Percentiles rank a stretch among this genome's conserved stretches.
Evolutionary conservation across 2,113 vertebrate genomes (phyloP).

Genomic region (Meleagris gallopavo): DNA sequence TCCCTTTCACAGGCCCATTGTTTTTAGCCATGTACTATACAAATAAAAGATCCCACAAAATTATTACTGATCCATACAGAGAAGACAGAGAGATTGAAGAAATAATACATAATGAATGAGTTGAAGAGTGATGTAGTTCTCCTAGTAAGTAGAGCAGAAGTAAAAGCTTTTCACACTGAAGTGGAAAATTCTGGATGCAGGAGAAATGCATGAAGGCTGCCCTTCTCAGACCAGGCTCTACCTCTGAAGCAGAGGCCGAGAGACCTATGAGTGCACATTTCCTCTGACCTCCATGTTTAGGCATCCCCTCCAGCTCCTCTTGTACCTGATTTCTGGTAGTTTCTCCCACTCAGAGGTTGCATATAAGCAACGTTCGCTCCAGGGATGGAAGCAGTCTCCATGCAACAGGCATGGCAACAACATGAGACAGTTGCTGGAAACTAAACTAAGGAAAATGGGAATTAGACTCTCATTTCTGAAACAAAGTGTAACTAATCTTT

Average conservation of each 20-base stretch:
- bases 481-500: background rate
- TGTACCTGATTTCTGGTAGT: background rate
- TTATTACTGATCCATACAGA: background rate
- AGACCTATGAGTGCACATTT: background rate
- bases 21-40: background rate
- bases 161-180: background rate
- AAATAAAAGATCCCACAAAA: background rate
- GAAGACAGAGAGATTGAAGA: background rate
- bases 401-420: background rate
- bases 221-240: rapidly evolving
- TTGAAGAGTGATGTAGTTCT: background rate
- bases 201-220: background rate
- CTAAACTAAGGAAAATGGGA: background rate
- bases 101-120: background rate
- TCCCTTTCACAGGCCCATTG: rapidly evolving
- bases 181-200: background rate
- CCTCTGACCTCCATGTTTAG: background rate
- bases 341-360: background rate
- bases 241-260: background rate
- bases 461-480: background rate
- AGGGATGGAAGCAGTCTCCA: background rate
- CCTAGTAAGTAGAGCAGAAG: conserved; percentile 3
- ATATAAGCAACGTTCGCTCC: background rate
- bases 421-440: background rate
- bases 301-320: background rate